Base-by-base conservation (phyloP, 2,888 invertebrate genomes). In the Entomobrya multifasciata region DNA sequence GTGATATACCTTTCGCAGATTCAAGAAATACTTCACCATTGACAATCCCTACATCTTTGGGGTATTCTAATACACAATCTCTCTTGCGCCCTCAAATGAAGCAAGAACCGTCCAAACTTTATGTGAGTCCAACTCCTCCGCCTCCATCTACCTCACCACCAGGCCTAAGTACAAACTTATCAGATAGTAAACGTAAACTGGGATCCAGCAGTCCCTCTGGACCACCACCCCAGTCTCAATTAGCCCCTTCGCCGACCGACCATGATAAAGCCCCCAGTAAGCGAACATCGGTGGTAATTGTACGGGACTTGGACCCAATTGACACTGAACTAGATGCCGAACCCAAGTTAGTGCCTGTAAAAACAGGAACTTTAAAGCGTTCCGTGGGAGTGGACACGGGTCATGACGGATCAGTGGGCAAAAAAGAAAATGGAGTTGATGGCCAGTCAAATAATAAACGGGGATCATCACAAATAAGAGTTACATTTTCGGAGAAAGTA, bases 1-100 rank as follows among this genome's bases (percentile, higher is more conserved):
- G 86, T 86, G 88, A 88, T 60, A 90, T 90, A 44, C 90, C 90
- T 1, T 90, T 90, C 72, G 90, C 89, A 8, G 90, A 90, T 79
- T 90, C 90, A 11, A 77, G 90, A 76, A 86, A 83, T 15, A 90
- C 90, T 0, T 90, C 90, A 0, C 90, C 90, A 0, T 89, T 90
- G 10, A 70, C 87, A 15, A 84, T 88, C 30, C 84, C 88, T 22
- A 76, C 82, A 10, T 86, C 88, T n/a, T 65, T 79, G 20, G 87
- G 87, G 36, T 88, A 87, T 55, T 77, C 84, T 30, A 85, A 85
- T 60, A 30, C 74, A n/a, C 76, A 52, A 4, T 5, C 55, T 1
- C 41, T 8, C 5, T 22, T 25, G 8, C 20, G 22, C 44, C 52
- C 67, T n/a, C 70, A 65, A 15, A 67, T 27, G 22, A 80, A 49